Evolutionary conservation across 64 coral and sea anemone genomes (phyloP).

Genomic region (Catalaphyllia jardinei): DNA sequence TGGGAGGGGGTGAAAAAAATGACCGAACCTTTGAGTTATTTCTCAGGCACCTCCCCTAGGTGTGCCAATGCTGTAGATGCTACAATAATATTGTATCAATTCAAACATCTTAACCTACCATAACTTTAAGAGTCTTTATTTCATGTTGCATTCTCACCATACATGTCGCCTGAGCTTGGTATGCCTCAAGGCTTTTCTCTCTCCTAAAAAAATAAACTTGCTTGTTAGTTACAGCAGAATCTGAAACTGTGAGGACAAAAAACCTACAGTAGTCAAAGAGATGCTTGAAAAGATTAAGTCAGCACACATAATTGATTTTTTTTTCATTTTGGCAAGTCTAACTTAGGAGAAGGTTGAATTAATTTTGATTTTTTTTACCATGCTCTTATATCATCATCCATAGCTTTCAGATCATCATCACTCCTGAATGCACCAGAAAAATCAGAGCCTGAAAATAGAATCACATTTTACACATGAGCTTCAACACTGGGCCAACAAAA

Average conservation of each 20-base stretch:
- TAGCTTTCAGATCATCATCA: conserved; percentile 73
- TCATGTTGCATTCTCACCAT: conserved; percentile 89
- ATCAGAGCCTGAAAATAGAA: conserved; percentile 62
- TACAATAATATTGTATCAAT: too few species aligned
- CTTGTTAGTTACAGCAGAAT: not conserved
- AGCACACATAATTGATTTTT: not conserved
- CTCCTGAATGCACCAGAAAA: conserved; percentile 77
- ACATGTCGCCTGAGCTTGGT: conserved; percentile 95
- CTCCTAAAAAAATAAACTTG: conserved; percentile 46
- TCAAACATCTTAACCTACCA: conserved; percentile 47
- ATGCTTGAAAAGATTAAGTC: not conserved
- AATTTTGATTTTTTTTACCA: conserved; percentile 37
- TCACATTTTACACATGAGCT: too few species aligned
- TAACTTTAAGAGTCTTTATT: conserved; percentile 68
- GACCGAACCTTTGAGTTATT: too few species aligned
- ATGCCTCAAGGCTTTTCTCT: conserved; percentile 86
- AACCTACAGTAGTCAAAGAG: not conserved
- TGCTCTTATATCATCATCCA: conserved; percentile 81
- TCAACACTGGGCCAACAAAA: too few species aligned
- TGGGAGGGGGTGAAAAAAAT: too few species aligned
- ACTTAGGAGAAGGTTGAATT: not conserved
- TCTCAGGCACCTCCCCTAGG: too few species aligned
- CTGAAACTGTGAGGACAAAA: not conserved
- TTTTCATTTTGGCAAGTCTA: not conserved
- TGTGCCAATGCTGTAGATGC: too few species aligned